A percentile compares a stretch with the other conserved stretches of the same genome.
Conservation (phyloP, 2,113 vertebrate genomes). For the Mesocricetus auratus region DNA sequence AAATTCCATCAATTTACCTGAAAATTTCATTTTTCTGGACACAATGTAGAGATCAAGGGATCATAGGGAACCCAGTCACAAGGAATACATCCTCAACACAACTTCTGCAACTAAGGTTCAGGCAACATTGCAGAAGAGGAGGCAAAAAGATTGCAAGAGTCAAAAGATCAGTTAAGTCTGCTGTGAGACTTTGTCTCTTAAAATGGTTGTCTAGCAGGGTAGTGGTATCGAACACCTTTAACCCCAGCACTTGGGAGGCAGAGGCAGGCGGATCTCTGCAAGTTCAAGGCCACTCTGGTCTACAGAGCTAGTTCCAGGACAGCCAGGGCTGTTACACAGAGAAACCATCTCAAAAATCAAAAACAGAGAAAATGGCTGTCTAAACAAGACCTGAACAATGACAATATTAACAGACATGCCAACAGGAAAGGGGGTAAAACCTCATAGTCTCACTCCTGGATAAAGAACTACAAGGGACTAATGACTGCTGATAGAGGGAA, state of each 20-base stretch:
- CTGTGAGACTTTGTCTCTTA: neutral
- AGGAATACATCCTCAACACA: neutral
- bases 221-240: neutral
- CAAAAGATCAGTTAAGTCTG: neutral
- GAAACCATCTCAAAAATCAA: neutral
- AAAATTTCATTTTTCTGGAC: neutral
- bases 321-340: neutral
- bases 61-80: neutral
- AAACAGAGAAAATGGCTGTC: neutral
- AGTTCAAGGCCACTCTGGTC: neutral
- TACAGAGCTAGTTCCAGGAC: neutral
- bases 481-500: too few relatives aligned
- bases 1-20: neutral
- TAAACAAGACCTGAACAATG: neutral
- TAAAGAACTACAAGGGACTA: too few relatives aligned
- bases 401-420: neutral
- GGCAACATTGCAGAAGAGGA: neutral
- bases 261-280: neutral
- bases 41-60: neutral
- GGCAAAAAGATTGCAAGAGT: neutral
- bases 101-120: neutral
- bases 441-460: neutral
- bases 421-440: neutral
- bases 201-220: neutral
- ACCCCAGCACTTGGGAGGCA: neutral